Evolutionary conservation across 2,797 vertebrate species (phyloP).

Genomic region (Chelon auratus): DNA sequence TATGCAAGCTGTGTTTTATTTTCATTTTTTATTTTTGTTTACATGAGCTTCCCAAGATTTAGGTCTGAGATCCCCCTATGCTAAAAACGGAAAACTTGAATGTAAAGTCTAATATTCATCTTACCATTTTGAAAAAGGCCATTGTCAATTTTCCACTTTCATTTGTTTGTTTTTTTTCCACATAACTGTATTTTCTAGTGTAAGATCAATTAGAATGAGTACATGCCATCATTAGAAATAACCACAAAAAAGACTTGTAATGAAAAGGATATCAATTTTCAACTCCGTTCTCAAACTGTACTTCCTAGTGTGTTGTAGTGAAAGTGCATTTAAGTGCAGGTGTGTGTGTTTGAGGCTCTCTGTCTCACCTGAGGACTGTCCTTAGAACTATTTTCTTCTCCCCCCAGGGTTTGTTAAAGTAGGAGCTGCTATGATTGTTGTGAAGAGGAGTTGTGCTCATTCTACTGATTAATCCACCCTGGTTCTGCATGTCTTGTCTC

Average conservation of each 20-base stretch:
- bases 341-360: conserved; percentile 64
- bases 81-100: neutral
- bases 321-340: conserved; percentile 46
- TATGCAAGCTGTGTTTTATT: neutral
- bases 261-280: neutral
- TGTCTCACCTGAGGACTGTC: conserved; percentile 63
- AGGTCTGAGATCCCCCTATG: neutral
- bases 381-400: conserved; percentile 52
- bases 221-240: neutral
- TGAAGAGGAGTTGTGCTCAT: conserved; percentile 64
- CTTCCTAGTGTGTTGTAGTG: conserved; percentile 38
- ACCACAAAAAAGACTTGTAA: neutral
- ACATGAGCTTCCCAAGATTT: neutral
- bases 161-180: no score
- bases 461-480: conserved; percentile 84
- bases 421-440: conserved; percentile 61
- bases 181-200: neutral
- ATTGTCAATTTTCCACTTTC: neutral
- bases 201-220: neutral
- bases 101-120: neutral
- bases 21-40: neutral
- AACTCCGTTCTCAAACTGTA: neutral
- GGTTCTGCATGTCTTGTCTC: conserved; percentile 87
- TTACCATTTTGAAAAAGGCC: neutral
- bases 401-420: conserved; percentile 60